These are phyloP conservation scores for Styela plicata DNA, from an alignment of 23 tunicate species.

Conservation along the genomic window DNA sequence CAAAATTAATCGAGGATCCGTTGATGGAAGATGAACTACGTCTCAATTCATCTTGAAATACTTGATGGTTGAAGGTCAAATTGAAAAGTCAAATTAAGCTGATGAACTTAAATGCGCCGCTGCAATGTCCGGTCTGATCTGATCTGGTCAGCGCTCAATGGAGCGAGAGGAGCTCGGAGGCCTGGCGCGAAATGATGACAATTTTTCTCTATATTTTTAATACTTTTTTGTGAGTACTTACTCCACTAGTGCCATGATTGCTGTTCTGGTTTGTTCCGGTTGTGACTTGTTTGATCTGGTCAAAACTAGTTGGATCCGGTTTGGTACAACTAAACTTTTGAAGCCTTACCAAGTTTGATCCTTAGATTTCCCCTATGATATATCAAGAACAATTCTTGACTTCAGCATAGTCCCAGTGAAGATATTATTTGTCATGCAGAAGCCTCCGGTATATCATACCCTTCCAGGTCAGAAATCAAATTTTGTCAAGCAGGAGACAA, in stretches of 20 bases:
- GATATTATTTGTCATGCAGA: no score
- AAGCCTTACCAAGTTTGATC: no score
- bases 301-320: no score
- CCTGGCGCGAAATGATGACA: neutral
- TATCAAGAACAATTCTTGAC: no score
- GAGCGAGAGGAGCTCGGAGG: neutral
- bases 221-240: neutral
- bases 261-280: neutral
- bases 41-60: constrained; percentile 16
- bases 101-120: neutral
- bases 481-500: no score
- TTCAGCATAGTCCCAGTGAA: no score
- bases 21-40: constrained; percentile 65
- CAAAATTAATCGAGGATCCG: constrained; percentile 63
- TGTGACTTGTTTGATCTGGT: no score
- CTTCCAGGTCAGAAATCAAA: no score
- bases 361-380: no score
- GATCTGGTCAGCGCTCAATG: neutral
- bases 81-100: no score
- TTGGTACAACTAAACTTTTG: no score
- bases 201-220: neutral
- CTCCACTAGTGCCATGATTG: neutral
- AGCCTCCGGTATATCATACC: no score
- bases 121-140: neutral
- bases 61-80: neutral